Evolutionary conservation across 2,113 vertebrate species (phyloP).

Genomic region (Tetraodon nigroviridis): DNA sequence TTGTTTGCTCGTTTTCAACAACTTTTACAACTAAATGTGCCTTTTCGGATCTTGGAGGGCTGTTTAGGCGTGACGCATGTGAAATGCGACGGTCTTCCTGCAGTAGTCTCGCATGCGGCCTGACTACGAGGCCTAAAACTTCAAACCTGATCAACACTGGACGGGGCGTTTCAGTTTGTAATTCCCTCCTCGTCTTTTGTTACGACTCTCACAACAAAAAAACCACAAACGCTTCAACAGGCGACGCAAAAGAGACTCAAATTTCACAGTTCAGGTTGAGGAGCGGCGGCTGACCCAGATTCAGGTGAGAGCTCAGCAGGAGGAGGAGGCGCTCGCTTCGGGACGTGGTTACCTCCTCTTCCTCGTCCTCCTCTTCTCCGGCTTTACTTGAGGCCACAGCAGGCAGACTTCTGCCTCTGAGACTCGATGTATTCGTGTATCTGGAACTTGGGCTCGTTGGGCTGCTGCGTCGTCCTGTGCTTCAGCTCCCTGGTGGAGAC

Average conservation of each 20-base stretch:
- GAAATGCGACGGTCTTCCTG: no score
- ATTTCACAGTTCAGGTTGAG: constrained; percentile 61
- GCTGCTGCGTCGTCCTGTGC: constrained; percentile 74
- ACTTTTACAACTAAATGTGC: no score
- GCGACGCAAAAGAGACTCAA: constrained; percentile 48
- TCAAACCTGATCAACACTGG: constrained; percentile 5
- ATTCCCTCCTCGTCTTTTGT: constrained; percentile 45
- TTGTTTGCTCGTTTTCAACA: no score
- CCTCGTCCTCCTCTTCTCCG: neutral
- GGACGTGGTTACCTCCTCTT: constrained; percentile 13
- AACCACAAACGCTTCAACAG: constrained; percentile 58
- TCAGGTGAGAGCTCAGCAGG: constrained; percentile 30
- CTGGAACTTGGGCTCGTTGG: constrained; percentile 87
- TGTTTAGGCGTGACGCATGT: no score
- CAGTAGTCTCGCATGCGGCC: no score
- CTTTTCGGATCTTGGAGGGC: no score
- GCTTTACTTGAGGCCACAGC: constrained; percentile 80
- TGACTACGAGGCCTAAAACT: no score
- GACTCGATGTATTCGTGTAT: constrained; percentile 91
- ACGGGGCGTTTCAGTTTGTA: constrained; percentile 45
- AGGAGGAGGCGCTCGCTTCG: constrained; percentile 23
- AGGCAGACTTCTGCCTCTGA: constrained; percentile 84
- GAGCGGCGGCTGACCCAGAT: constrained; percentile 46
- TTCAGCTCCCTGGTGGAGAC: constrained; percentile 83
- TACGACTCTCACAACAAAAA: constrained; percentile 60